A percentile compares a stretch with the other conserved stretches of the same genome.
phyloP scores from a whole-genome alignment of 2,888 invertebrate genomes.

The Acanthosoma haemorrhoidale region DNA sequence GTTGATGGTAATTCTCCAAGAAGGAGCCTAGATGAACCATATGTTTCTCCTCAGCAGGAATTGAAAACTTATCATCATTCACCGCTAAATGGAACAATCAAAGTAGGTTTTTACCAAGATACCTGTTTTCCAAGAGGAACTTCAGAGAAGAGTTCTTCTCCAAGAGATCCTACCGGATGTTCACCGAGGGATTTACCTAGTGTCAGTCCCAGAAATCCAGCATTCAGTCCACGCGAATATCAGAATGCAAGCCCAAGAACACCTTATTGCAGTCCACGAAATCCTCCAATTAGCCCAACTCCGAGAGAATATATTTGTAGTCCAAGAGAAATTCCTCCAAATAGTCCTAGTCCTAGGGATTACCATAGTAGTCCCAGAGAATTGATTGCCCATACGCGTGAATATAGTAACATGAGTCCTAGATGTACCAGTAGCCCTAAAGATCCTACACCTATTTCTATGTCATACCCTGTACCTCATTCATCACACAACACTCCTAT shows the following conservation, averaged over 20 bases:
- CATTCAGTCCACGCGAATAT: constrained; percentile 36
- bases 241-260: constrained; percentile 69
- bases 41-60: constrained; percentile 58
- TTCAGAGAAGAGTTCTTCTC: constrained; percentile 61
- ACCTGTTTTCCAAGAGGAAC: constrained; percentile 55
- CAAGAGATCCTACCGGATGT: constrained; percentile 37
- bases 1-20: constrained; percentile 43
- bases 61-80: constrained; percentile 54
- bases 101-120: constrained; percentile 86
- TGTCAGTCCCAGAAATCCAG: constrained; percentile 38
- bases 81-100: constrained; percentile 72
- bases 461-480: constrained; percentile 45
- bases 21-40: constrained; percentile 49
- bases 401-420: constrained; percentile 18
- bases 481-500: constrained; percentile 43
- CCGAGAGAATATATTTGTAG: constrained; percentile 50
- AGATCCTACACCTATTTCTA: constrained; percentile 33
- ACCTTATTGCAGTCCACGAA: constrained; percentile 46
- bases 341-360: constrained; percentile 42
- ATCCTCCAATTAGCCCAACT: constrained; percentile 31
- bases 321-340: constrained; percentile 60
- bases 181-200: constrained; percentile 39
- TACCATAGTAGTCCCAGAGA: constrained; percentile 38
- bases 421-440: constrained; percentile 3
- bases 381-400: constrained; percentile 29